Evolutionary conservation across 2,113 vertebrate genomes (phyloP).

Genomic region (Castor canadensis): DNA sequence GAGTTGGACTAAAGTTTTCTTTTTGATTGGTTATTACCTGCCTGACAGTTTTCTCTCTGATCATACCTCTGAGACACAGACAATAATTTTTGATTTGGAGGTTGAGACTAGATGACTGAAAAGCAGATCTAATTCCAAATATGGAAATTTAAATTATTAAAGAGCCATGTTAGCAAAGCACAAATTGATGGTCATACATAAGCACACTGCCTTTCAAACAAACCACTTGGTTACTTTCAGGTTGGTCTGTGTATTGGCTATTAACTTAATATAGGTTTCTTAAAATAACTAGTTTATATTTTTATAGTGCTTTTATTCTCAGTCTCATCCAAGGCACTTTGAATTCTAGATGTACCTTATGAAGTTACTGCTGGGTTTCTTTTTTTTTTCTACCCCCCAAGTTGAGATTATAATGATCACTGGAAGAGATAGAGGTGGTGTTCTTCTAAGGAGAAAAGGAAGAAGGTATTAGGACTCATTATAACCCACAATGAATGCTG

Average conservation of each 20-base stretch:
- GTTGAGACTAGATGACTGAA: not conserved
- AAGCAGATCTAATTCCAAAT: constrained; percentile 34
- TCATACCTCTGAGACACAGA: not conserved
- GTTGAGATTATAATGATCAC: not conserved
- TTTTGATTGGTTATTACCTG: not conserved
- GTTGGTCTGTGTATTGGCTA: not conserved
- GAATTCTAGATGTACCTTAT: not conserved
- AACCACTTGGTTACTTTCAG: not conserved
- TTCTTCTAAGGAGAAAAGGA: not conserved
- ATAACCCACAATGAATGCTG: not conserved
- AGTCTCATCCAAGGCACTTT: not conserved
- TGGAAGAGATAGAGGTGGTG: not conserved
- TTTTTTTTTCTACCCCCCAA: not conserved
- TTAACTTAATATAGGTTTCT: not conserved
- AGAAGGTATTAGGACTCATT: not conserved
- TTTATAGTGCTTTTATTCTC: not conserved
- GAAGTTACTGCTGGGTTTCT: not conserved
- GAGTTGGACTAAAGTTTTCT: constrained; percentile 9
- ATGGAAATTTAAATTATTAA: constrained; percentile 5
- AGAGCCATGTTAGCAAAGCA: constrained; percentile 7
- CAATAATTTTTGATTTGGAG: constrained; percentile 24
- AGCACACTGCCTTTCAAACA: not conserved
- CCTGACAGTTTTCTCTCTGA: not conserved
- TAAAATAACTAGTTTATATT: not conserved
- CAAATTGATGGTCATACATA: not conserved